Percentiles rank a stretch among this genome's conserved stretches.
Conservation (phyloP, 2,113 vertebrate species). For the Phasianus colchicus region DNA sequence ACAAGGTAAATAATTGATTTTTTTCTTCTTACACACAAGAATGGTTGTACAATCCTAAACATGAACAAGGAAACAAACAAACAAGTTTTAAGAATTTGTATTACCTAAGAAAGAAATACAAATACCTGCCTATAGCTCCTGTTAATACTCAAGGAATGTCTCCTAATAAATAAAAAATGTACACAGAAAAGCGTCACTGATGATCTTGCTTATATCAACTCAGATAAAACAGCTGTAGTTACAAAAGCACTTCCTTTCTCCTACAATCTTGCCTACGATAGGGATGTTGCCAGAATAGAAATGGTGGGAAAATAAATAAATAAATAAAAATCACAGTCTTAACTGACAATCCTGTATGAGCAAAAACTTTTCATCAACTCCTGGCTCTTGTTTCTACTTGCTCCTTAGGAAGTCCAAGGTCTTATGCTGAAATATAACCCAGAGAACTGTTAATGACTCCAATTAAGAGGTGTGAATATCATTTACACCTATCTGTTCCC, state of each 20-base stretch:
- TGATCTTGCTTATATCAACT: not conserved
- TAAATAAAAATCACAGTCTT: not conserved
- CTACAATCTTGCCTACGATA: not conserved
- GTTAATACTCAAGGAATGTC: not conserved
- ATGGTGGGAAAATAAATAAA: not conserved
- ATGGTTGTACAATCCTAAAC: not conserved
- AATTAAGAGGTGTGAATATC: slow-evolving; percentile 67
- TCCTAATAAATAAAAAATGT: not conserved
- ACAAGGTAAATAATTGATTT: not conserved
- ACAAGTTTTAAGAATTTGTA: not conserved
- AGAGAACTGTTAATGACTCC: slow-evolving; percentile 67
- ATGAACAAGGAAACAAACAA: not conserved
- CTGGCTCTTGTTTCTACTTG: slow-evolving; percentile 12
- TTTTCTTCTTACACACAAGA: not conserved
- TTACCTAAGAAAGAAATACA: not conserved
- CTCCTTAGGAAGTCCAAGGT: slow-evolving; percentile 23
- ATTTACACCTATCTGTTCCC: slow-evolving; percentile 67
- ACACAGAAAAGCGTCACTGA: accelerated
- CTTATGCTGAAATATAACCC: slow-evolving; percentile 43
- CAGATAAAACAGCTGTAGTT: not conserved
- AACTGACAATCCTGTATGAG: not conserved
- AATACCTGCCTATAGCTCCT: not conserved
- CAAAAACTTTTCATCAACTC: not conserved
- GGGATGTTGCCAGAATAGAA: not conserved
- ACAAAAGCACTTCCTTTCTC: not conserved